Percentiles rank a stretch among this genome's conserved stretches.
Conservation (phyloP, 2,888 invertebrate genomes). For the Zygaena filipendulae region DNA sequence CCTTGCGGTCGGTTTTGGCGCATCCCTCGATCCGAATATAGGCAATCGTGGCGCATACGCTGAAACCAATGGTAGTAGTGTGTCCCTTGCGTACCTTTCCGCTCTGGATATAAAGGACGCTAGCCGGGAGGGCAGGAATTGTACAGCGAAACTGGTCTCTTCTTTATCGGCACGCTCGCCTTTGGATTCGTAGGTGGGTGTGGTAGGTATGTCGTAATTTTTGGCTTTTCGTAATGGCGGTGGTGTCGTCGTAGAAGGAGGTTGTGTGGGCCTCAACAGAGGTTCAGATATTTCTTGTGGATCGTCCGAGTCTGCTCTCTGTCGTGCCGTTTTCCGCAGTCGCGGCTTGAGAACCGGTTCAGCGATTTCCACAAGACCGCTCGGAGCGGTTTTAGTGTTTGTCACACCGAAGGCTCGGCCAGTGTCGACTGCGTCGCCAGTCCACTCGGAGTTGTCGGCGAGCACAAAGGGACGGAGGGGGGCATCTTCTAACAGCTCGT, state of each 20-base stretch:
- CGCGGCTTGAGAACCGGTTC: slow-evolving; percentile 78
- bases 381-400: slow-evolving; percentile 49
- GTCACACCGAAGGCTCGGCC: slow-evolving; percentile 73
- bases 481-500: slow-evolving; percentile 50
- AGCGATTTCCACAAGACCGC: slow-evolving; percentile 72
- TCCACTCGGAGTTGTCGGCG: slow-evolving; percentile 61
- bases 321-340: slow-evolving; percentile 63
- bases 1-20: slow-evolving; percentile 62
- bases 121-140: slow-evolving; percentile 80
- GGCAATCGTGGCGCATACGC: slow-evolving; percentile 81
- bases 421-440: slow-evolving; percentile 58
- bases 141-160: slow-evolving; percentile 72
- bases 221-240: slow-evolving; percentile 45
- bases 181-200: slow-evolving; percentile 42
- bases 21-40: slow-evolving; percentile 60
- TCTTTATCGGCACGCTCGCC: slow-evolving; percentile 42
- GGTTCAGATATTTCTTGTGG: slow-evolving; percentile 74
- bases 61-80: slow-evolving; percentile 79
- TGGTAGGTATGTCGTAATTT: slow-evolving; percentile 52
- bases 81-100: slow-evolving; percentile 83
- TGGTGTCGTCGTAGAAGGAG: slow-evolving; percentile 35
- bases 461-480: slow-evolving; percentile 45
- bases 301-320: slow-evolving; percentile 57
- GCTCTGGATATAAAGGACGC: slow-evolving; percentile 85
- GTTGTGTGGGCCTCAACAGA: slow-evolving; percentile 61